phyloP scores from a whole-genome alignment of 2,113 vertebrate genomes.

The Peucedramus taeniatus region DNA sequence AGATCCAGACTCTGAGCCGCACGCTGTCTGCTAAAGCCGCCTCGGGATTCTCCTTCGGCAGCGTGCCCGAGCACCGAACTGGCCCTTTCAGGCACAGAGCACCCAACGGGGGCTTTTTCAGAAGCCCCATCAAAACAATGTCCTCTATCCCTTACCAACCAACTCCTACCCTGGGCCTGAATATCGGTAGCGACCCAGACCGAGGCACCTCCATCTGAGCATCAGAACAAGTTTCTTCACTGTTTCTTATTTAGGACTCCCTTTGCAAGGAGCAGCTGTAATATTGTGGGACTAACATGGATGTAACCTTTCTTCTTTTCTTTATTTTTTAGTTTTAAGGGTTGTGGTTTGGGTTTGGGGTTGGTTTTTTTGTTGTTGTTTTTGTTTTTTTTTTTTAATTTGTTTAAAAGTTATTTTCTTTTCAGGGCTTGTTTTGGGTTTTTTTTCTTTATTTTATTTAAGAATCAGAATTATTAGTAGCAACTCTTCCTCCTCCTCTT shows the following conservation, averaged over 20 bases:
- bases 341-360: background rate
- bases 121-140: conserved; percentile 99
- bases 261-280: conserved; percentile 77
- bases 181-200: conserved; percentile 95
- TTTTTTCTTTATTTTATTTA: background rate
- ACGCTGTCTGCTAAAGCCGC: conserved; percentile 96
- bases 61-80: conserved; percentile 94
- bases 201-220: conserved; percentile 97
- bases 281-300: conserved; percentile 83
- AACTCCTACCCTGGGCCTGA: conserved; percentile 95
- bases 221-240: conserved; percentile 65
- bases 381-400: background rate
- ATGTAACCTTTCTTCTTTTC: conserved; percentile 72
- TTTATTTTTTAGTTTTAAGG: background rate
- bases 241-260: conserved; percentile 76
- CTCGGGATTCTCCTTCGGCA: conserved; percentile 93
- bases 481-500: conserved; percentile 60
- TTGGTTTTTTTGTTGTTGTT: too few species aligned
- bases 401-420: background rate
- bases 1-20: conserved; percentile 99
- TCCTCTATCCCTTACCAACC: conserved; percentile 98
- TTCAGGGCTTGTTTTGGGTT: background rate
- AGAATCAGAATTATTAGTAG: conserved; percentile 74
- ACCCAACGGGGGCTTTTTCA: conserved; percentile 97
- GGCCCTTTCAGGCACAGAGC: conserved; percentile 97